Conservation (phyloP, 2,888 invertebrate species). For the Sphaerophoria taeniata region DNA sequence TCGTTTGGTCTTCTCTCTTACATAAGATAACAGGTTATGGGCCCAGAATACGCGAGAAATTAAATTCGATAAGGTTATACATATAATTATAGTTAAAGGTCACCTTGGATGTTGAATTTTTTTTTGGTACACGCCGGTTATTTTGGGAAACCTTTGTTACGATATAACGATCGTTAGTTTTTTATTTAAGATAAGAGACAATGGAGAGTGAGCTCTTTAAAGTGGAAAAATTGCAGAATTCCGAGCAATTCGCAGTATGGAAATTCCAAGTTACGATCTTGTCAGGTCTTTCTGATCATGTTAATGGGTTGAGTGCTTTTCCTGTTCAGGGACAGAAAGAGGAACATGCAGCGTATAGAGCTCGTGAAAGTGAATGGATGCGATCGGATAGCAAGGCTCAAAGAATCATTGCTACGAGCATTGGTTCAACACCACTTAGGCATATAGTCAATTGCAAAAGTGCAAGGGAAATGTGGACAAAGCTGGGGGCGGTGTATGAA, state of each 20-base stretch:
- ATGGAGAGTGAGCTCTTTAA: slow-evolving; percentile 14
- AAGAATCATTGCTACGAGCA: slow-evolving; percentile 57
- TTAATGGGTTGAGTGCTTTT: not conserved
- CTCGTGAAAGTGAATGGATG: not conserved
- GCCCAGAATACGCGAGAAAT: not conserved
- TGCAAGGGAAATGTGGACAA: slow-evolving; percentile 66
- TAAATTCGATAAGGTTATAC: not conserved
- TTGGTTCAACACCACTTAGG: slow-evolving; percentile 66
- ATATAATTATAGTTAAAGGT: no score
- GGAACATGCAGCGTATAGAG: not conserved
- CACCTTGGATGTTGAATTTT: not conserved
- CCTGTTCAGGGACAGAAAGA: no score
- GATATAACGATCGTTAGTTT: no score
- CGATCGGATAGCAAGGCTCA: slow-evolving; percentile 36
- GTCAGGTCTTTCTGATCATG: slow-evolving; percentile 1
- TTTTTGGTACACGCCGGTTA: no score
- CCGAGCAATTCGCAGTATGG: slow-evolving; percentile 17
- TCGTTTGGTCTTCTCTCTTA: not conserved
- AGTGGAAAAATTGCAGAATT: slow-evolving; percentile 19
- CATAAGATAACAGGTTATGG: not conserved
- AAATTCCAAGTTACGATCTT: slow-evolving; percentile 35
- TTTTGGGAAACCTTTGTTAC: no score
- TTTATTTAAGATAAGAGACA: not conserved
- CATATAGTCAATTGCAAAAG: slow-evolving; percentile 72
- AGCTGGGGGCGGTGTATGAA: slow-evolving; percentile 76